Percentiles rank a stretch among this genome's conserved stretches.
phyloP scores from a whole-genome alignment of 2,797 vertebrate genomes.

The Poeciliopsis gracilis region DNA sequence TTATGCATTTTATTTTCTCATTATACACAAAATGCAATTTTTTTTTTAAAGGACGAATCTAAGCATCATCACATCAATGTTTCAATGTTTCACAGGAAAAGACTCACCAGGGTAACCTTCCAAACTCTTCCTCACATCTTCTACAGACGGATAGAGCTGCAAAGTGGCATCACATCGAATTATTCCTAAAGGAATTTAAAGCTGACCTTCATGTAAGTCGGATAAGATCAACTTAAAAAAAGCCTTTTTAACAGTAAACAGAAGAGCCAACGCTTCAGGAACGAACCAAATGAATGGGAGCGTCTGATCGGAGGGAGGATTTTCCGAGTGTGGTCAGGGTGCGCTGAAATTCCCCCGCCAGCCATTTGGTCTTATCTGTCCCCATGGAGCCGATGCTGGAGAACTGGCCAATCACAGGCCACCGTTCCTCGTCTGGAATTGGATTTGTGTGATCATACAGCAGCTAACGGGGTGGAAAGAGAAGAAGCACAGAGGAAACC shows the following conservation, averaged over 20 bases:
- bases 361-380: slow-evolving; percentile 91
- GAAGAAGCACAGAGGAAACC: neutral
- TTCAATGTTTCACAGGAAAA: neutral
- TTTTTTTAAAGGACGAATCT: neutral
- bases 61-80: neutral
- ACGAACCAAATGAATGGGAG: slow-evolving; percentile 87
- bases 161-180: slow-evolving; percentile 14
- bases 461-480: slow-evolving; percentile 75
- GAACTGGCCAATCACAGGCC: slow-evolving; percentile 94
- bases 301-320: slow-evolving; percentile 59
- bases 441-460: slow-evolving; percentile 78
- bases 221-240: neutral
- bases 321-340: slow-evolving; percentile 84
- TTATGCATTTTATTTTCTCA: neutral
- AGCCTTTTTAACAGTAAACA: neutral
- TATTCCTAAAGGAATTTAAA: neutral
- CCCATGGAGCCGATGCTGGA: slow-evolving; percentile 98
- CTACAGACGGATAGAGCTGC: slow-evolving; percentile 94
- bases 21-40: neutral
- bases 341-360: slow-evolving; percentile 91
- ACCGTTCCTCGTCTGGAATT: slow-evolving; percentile 74
- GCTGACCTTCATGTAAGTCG: too few relatives aligned
- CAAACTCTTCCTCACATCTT: slow-evolving; percentile 94
- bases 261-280: neutral
- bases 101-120: slow-evolving; percentile 94